Conservation (phyloP, 2,113 vertebrate genomes). For the Cynocephalus volans region DNA sequence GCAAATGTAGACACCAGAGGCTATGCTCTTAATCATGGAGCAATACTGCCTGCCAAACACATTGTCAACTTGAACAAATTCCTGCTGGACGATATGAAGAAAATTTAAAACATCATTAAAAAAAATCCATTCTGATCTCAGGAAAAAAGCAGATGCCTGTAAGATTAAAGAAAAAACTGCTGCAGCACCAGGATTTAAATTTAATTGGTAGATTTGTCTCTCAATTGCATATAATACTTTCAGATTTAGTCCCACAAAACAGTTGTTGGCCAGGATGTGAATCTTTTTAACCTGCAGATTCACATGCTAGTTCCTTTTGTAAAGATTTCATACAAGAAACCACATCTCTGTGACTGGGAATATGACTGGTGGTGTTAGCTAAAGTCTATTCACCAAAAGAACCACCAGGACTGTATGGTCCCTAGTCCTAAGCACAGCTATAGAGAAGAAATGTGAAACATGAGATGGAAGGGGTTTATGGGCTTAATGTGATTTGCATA, state of each 20-base stretch:
- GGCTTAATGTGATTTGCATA: neutral
- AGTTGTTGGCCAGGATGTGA: neutral
- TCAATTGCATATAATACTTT: neutral
- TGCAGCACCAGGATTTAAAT: neutral
- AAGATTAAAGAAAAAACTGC: constrained; percentile 9
- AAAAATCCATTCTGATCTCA: neutral
- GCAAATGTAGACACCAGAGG: neutral
- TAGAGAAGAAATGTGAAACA: neutral
- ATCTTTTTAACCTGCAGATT: neutral
- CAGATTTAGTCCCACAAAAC: neutral
- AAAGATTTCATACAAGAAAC: neutral
- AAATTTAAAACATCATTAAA: neutral
- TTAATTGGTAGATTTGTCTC: neutral
- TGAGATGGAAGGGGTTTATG: fast-evolving
- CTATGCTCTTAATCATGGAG: neutral
- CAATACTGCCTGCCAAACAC: neutral
- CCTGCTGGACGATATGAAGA: neutral
- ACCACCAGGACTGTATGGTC: fast-evolving
- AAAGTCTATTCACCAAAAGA: neutral
- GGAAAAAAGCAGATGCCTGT: neutral
- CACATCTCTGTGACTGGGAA: neutral
- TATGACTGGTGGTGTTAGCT: neutral
- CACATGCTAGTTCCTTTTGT: neutral
- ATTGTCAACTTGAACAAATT: neutral
- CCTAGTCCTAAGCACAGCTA: neutral